Percentiles rank a stretch among this genome's conserved stretches.
phyloP scores from a whole-genome alignment of 2,888 invertebrate species.

The Sinopyrophorus schimmeli region DNA sequence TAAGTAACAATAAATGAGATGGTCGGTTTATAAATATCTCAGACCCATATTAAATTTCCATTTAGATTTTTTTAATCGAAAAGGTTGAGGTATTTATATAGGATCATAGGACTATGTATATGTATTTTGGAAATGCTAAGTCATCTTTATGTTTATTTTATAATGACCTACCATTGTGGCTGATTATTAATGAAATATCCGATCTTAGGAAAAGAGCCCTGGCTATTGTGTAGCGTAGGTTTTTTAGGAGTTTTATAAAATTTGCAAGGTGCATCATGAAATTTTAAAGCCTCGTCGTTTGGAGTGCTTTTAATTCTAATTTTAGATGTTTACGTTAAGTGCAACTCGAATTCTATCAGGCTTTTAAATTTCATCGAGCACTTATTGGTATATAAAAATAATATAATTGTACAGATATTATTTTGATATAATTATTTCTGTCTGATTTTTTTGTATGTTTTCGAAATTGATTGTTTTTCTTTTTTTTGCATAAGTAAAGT shows the following conservation, averaged over 20 bases:
- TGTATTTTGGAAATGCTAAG: slow-evolving; percentile 21
- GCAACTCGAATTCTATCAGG: slow-evolving; percentile 8
- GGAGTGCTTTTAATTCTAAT: background rate
- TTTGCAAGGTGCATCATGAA: slow-evolving; percentile 1
- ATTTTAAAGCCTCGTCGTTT: background rate
- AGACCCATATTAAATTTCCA: too few relatives aligned
- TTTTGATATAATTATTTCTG: slow-evolving; percentile 25
- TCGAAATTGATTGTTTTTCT: slow-evolving; percentile 9
- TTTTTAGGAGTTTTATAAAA: slow-evolving; percentile 26
- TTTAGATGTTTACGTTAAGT: background rate
- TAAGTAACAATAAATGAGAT: too few relatives aligned
- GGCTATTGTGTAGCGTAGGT: slow-evolving; percentile 20
- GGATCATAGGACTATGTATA: too few relatives aligned
- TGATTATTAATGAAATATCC: too few relatives aligned
- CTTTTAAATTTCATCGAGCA: slow-evolving; percentile 9
- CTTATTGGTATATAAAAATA: slow-evolving; percentile 12
- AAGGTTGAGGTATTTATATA: too few relatives aligned
- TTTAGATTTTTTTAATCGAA: too few relatives aligned
- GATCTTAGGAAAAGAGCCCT: slow-evolving; percentile 18
- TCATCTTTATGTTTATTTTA: slow-evolving; percentile 29
- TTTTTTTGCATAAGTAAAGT: slow-evolving; percentile 9
- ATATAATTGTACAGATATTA: slow-evolving; percentile 29
- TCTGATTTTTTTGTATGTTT: slow-evolving; percentile 11
- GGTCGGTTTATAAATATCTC: too few relatives aligned
- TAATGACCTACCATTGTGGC: slow-evolving; percentile 21